Percentiles rank a stretch among this genome's conserved stretches.
Conservation (phyloP, 1,140 invertebrate species). For the Trichogramma pretiosum region DNA sequence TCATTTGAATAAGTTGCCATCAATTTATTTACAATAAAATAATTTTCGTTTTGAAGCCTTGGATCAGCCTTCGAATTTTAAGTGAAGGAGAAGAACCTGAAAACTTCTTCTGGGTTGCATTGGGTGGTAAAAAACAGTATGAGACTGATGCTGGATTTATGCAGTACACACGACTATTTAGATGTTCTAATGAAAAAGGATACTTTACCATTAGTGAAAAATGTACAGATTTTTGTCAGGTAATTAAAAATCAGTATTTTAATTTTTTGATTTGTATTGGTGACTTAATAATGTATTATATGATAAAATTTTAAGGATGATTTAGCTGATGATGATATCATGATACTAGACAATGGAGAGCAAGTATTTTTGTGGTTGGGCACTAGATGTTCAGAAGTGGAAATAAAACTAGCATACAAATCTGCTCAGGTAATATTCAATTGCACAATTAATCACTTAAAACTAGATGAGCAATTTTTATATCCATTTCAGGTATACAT, state of each 20-base stretch:
- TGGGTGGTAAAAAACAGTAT: constrained; percentile 89
- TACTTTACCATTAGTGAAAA: constrained; percentile 99
- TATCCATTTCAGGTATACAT: constrained; percentile 76
- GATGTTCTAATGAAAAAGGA: constrained; percentile 98
- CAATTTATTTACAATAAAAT: too few relatives aligned
- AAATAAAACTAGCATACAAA: constrained; percentile 97
- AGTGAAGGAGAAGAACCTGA: constrained; percentile 97
- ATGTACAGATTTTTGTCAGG: constrained; percentile 99
- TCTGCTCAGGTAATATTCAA: constrained; percentile 85
- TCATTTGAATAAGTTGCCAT: background rate
- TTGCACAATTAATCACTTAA: too few relatives aligned
- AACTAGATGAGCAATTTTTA: constrained; percentile 9
- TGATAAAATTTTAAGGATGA: constrained; percentile 67
- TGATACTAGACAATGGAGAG: constrained; percentile 98
- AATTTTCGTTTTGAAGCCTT: constrained; percentile 46
- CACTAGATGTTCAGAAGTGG: constrained; percentile 91
- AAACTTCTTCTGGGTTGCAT: constrained; percentile 96
- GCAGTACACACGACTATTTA: constrained; percentile 88
- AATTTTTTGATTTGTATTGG: constrained; percentile 9
- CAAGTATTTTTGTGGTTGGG: constrained; percentile 98
- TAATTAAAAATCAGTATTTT: constrained; percentile 33
- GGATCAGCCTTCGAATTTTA: constrained; percentile 78
- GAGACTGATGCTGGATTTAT: constrained; percentile 88
- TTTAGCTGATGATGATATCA: constrained; percentile 98
- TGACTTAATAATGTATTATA: constrained; percentile 1